phyloP scores from a whole-genome alignment of 2,113 vertebrate genomes.

The Labrus mixtus region DNA sequence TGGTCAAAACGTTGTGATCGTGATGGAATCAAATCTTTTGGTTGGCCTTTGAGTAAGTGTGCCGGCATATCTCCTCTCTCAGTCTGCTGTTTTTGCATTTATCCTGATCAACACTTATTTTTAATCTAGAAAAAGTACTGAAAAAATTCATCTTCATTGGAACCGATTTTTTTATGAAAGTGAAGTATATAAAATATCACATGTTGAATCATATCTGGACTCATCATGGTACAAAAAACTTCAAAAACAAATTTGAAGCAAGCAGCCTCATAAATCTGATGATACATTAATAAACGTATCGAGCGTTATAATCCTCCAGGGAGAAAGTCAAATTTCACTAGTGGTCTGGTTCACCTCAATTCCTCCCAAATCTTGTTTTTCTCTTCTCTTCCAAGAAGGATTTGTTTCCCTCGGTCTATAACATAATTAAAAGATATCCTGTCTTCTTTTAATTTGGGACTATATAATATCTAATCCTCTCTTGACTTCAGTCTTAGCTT shows the following conservation, averaged over 20 bases:
- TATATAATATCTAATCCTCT: conserved; percentile 87
- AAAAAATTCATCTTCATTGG: no score
- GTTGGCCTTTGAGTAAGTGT: no score
- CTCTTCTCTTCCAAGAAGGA: conserved; percentile 59
- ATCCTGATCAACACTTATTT: no score
- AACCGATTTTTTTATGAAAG: no score
- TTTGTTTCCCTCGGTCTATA: conserved; percentile 52
- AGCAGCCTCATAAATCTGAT: not conserved
- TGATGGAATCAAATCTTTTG: no score
- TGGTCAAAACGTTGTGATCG: no score
- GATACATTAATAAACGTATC: not conserved
- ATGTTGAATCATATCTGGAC: no score
- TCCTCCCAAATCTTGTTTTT: conserved; percentile 54
- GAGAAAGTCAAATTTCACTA: conserved; percentile 3
- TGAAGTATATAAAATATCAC: no score
- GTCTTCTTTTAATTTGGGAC: conserved; percentile 83
- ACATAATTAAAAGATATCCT: conserved; percentile 81
- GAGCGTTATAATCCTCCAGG: not conserved
- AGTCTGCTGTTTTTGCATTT: no score
- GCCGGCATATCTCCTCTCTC: no score
- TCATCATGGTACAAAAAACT: not conserved
- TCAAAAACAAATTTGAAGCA: not conserved
- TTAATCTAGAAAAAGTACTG: no score
- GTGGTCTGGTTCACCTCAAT: conserved; percentile 9
- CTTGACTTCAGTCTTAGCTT: conserved; percentile 84